Percentiles rank a stretch among this genome's conserved stretches.
Conservation (phyloP, 2,797 vertebrate genomes). For the Melanotaenia maccullochi region DNA sequence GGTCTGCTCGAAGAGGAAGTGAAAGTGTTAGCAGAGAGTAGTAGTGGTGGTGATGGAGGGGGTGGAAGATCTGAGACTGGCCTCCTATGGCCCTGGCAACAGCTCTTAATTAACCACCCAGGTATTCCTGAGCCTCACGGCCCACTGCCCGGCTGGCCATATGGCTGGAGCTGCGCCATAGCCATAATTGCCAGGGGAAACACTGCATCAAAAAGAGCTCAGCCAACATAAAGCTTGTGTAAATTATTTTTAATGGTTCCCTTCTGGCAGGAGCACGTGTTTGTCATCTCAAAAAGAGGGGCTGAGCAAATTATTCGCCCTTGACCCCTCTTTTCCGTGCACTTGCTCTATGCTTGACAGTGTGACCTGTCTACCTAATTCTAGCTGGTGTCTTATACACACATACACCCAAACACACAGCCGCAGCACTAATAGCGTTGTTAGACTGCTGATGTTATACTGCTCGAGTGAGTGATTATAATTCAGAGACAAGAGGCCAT, state of each 20-base stretch:
- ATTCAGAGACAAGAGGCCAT: constrained; percentile 50
- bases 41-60: constrained; percentile 69
- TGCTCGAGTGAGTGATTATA: constrained; percentile 54
- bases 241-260: constrained; percentile 99
- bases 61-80: constrained; percentile 92
- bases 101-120: constrained; percentile 99
- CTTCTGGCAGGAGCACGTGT: constrained; percentile 88
- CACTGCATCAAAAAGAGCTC: constrained; percentile 91
- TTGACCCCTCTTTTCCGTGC: constrained; percentile 80
- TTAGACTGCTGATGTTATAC: constrained; percentile 53
- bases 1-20: constrained; percentile 69
- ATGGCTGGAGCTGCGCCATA: constrained; percentile 92
- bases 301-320: constrained; percentile 73
- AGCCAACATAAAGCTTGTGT: constrained; percentile 90
- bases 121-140: constrained; percentile 93
- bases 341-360: constrained; percentile 72
- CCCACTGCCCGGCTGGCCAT: constrained; percentile 92
- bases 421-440: constrained; percentile 53
- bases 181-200: constrained; percentile 93
- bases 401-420: constrained; percentile 41
- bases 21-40: constrained; percentile 59
- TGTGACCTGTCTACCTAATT: constrained; percentile 79
- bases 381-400: constrained; percentile 52
- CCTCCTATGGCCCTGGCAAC: constrained; percentile 95
- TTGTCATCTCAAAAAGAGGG: constrained; percentile 87